Evolutionary conservation across 2,113 vertebrate genomes (phyloP).

Genomic region (Urocynchramus pylzowi): DNA sequence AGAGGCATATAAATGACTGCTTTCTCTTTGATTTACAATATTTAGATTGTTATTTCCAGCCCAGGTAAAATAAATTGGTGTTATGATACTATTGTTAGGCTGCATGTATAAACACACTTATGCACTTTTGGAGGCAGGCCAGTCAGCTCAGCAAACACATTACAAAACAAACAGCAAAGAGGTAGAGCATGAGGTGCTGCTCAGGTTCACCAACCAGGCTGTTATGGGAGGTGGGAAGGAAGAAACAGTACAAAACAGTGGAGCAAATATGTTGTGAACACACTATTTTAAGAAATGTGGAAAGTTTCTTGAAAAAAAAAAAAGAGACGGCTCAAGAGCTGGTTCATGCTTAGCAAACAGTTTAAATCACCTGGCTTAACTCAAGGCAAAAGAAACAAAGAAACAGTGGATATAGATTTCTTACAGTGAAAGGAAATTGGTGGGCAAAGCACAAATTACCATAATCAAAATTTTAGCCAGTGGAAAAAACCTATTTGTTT

Average conservation of each 20-base stretch:
- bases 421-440: background rate
- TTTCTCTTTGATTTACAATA: conserved; percentile 50
- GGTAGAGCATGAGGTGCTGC: background rate
- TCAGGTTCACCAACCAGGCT: background rate
- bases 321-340: background rate
- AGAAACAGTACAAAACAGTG: background rate
- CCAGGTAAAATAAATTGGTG: conserved; percentile 50
- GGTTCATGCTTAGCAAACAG: background rate
- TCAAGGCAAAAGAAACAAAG: background rate
- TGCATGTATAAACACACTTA: conserved; percentile 28
- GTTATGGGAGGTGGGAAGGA: background rate
- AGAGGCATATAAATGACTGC: background rate
- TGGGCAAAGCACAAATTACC: background rate
- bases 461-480: background rate
- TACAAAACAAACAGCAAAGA: conserved; percentile 21
- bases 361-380: background rate
- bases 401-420: background rate
- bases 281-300: background rate
- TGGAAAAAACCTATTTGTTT: background rate
- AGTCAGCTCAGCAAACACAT: conserved; percentile 35
- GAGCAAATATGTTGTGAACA: conserved; percentile 42
- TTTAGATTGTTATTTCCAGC: conserved; percentile 53
- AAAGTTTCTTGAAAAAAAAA: background rate
- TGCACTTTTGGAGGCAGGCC: conserved; percentile 36
- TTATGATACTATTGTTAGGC: conserved; percentile 64